phyloP scores from a whole-genome alignment of 2,888 invertebrate species.

The Strigamia maritima region DNA sequence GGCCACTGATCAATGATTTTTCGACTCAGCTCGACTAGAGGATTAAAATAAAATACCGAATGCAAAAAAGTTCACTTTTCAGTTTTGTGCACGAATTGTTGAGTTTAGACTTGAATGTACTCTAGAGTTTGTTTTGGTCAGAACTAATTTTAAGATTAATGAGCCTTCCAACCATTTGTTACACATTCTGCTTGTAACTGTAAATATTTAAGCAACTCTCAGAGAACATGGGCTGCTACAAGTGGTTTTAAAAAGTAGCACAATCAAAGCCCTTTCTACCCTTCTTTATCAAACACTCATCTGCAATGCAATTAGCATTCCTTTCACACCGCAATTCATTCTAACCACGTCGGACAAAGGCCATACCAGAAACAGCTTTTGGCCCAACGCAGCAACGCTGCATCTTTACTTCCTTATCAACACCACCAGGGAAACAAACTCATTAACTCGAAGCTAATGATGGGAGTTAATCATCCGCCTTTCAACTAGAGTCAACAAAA shows the following conservation, averaged over 20 bases:
- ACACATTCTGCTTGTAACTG: too few species aligned
- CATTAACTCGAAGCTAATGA: slow-evolving; percentile 21
- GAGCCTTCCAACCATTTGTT: neutral
- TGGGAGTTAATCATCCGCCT: slow-evolving; percentile 7
- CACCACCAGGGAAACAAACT: neutral
- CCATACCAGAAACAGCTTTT: neutral
- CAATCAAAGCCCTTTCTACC: neutral
- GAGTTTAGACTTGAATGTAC: too few species aligned
- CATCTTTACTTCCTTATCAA: neutral
- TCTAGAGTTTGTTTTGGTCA: too few species aligned
- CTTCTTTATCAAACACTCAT: neutral
- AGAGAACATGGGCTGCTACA: neutral
- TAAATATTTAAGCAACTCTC: neutral
- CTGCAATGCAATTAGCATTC: slow-evolving; percentile 17
- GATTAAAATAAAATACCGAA: too few species aligned
- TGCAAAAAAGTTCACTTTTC: too few species aligned
- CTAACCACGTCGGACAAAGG: slow-evolving; percentile 12
- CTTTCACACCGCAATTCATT: slow-evolving; percentile 2
- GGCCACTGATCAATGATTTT: too few species aligned
- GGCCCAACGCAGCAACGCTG: neutral
- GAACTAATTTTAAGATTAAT: neutral
- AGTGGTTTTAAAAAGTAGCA: neutral
- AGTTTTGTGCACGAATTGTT: too few species aligned
- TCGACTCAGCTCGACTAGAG: too few species aligned
- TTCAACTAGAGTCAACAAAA: neutral